phyloP scores from a whole-genome alignment of 2,888 invertebrate species.

The Acanthosepion lycidas region DNA sequence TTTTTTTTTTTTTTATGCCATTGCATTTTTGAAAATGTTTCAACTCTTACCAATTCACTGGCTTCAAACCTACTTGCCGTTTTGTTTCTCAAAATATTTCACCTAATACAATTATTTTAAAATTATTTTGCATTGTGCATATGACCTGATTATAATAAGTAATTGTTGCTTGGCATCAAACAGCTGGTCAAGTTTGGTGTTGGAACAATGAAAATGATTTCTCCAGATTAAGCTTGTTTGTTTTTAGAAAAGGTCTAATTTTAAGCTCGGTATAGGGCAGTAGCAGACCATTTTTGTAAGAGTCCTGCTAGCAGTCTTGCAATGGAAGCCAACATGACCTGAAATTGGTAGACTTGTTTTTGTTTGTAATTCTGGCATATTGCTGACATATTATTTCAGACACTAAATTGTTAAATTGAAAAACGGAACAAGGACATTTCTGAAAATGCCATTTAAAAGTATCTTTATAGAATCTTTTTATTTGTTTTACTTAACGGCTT shows the following conservation, averaged over 20 bases:
- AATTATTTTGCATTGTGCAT: not conserved
- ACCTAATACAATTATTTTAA: too few relatives aligned
- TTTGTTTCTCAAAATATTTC: too few relatives aligned
- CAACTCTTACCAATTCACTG: too few relatives aligned
- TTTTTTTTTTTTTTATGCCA: too few relatives aligned
- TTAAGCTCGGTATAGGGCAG: not conserved
- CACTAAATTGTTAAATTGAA: not conserved
- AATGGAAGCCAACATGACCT: not conserved
- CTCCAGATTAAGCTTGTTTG: not conserved
- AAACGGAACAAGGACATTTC: conserved; percentile 3
- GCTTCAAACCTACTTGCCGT: too few relatives aligned
- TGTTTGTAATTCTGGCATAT: not conserved
- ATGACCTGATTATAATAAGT: not conserved
- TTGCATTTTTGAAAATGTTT: too few relatives aligned
- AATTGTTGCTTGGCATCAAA: not conserved
- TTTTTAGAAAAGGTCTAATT: not conserved
- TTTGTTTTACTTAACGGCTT: not conserved
- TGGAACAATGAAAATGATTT: not conserved
- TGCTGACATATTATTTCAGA: not conserved
- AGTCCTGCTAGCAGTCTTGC: not conserved
- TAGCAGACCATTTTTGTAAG: not conserved
- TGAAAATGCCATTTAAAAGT: not conserved
- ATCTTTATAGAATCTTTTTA: not conserved
- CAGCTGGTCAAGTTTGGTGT: not conserved
- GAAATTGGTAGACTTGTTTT: not conserved